A percentile compares a stretch with the other conserved stretches of the same genome.
These are phyloP conservation scores for Brachionus paranguensis DNA, from an alignment of 1,140 invertebrate species.

Conservation along the genomic window DNA sequence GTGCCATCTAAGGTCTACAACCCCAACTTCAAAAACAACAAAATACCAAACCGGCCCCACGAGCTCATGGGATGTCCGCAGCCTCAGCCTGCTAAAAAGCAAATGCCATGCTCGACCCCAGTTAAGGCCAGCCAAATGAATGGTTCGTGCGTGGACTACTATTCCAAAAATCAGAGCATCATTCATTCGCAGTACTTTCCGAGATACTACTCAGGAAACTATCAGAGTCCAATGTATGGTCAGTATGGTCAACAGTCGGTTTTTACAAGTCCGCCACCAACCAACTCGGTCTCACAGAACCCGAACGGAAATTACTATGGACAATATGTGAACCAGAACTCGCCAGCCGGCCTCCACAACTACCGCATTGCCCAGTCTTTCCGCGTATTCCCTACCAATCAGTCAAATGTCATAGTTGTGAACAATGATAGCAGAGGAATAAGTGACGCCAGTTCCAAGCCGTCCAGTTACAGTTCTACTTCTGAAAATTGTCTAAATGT, in stretches of 20 bases:
- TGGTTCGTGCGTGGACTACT: neutral
- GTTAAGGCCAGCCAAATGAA: neutral
- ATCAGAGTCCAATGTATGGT: neutral
- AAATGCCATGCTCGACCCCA: neutral
- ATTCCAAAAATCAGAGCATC: neutral
- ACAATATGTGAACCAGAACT: neutral
- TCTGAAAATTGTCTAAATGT: neutral
- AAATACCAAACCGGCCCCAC: neutral
- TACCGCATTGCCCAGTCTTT: neutral
- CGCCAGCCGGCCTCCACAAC: neutral
- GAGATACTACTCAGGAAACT: neutral
- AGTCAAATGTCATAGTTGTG: neutral
- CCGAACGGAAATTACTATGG: neutral
- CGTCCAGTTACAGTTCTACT: neutral
- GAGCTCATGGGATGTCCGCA: neutral
- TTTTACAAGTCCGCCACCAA: neutral
- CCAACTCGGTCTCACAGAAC: neutral
- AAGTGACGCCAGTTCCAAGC: neutral
- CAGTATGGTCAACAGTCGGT: neutral
- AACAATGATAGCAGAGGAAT: neutral
- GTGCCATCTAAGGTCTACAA: constrained; percentile 7
- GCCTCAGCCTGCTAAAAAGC: neutral
- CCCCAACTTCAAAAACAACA: neutral
- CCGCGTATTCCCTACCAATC: neutral
- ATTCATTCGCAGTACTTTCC: neutral